phyloP scores from a whole-genome alignment of 2,113 vertebrate species.

The Callocephalon fimbriatum region DNA sequence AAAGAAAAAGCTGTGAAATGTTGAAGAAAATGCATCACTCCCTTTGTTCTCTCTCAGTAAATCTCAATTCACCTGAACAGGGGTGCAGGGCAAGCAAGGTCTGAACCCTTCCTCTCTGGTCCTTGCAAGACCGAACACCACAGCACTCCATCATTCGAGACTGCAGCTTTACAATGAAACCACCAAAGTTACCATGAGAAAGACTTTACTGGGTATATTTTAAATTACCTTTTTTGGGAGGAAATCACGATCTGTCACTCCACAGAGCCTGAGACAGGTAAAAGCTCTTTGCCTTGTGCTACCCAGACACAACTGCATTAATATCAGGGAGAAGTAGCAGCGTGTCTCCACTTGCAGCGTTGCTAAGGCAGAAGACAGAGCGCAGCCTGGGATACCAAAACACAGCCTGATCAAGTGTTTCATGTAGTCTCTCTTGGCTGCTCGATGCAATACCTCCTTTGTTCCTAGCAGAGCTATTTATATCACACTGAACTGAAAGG shows the following conservation, averaged over 20 bases:
- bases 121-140: rapidly evolving
- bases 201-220: background rate
- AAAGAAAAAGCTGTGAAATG: background rate
- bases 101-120: background rate
- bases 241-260: background rate
- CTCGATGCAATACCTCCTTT: conserved; percentile 42
- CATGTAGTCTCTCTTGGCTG: conserved; percentile 6
- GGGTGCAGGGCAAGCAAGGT: background rate
- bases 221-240: rapidly evolving
- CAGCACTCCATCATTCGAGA: background rate
- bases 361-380: background rate
- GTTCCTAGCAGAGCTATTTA: conserved; percentile 59
- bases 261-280: background rate
- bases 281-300: background rate
- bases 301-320: background rate
- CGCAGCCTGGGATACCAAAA: background rate
- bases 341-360: rapidly evolving
- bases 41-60: background rate
- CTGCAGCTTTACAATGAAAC: background rate
- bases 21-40: background rate
- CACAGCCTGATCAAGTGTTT: background rate
- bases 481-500: conserved; percentile 46
- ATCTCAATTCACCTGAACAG: background rate
- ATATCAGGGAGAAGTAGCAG: background rate
- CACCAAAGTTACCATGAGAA: background rate